Percentiles rank a stretch among this genome's conserved stretches.
Conservation (phyloP, 1,140 invertebrate genomes). For the Colletes latitarsis region DNA sequence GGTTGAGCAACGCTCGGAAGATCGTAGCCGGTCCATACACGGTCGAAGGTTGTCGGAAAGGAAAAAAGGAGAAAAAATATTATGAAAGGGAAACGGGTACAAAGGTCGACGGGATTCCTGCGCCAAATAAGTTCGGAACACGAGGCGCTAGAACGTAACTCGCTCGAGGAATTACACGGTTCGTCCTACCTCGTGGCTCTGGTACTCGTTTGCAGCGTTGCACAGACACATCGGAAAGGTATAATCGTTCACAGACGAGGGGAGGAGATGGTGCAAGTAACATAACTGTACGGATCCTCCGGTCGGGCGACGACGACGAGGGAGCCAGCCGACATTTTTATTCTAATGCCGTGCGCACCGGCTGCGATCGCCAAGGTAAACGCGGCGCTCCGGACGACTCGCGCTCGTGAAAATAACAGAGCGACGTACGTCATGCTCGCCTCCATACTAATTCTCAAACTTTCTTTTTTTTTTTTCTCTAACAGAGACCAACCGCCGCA, state of each 20-base stretch:
- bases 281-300: slow-evolving; percentile 50
- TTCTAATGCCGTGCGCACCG: slow-evolving; percentile 35
- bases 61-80: not conserved
- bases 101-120: slow-evolving; percentile 27
- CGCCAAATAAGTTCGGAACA: slow-evolving; percentile 12
- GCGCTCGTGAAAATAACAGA: slow-evolving; percentile 54
- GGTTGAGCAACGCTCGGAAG: not conserved
- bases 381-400: slow-evolving; percentile 35
- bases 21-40: not conserved
- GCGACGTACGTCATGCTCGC: slow-evolving; percentile 37
- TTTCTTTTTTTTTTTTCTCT: no score
- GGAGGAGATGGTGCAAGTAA: slow-evolving; percentile 25
- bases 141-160: no score
- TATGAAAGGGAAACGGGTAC: slow-evolving; percentile 22
- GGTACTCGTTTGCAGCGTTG: not conserved
- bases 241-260: slow-evolving; percentile 26
- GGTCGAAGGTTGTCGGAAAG: not conserved
- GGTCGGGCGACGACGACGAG: not conserved
- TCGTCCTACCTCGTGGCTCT: not conserved
- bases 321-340: slow-evolving; percentile 22
- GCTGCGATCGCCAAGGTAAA: slow-evolving; percentile 45
- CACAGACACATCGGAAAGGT: not conserved
- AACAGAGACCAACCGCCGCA: no score
- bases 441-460: no score
- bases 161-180: not conserved